Conservation (phyloP, 64 coral and sea anemone species). For the Montipora foliosa region DNA sequence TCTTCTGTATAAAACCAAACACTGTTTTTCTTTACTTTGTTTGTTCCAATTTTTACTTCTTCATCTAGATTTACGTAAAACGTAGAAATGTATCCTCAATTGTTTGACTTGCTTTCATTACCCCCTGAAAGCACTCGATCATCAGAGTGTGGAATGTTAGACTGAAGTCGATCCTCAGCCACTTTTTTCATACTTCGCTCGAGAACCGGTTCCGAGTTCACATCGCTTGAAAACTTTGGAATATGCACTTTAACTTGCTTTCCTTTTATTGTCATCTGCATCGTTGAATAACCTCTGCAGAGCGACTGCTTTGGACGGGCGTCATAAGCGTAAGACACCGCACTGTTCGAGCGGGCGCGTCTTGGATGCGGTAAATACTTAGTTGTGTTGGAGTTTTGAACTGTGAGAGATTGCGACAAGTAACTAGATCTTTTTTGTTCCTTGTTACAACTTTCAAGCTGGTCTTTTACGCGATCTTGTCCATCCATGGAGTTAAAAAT, state of each 20-base stretch:
- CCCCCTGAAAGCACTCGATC: neutral
- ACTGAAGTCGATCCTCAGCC: slow-evolving; percentile 1
- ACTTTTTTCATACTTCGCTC: slow-evolving; percentile 10
- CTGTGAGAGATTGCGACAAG: neutral
- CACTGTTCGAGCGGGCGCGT: neutral
- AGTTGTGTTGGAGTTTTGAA: neutral
- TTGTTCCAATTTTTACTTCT: no score
- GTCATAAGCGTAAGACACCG: slow-evolving; percentile 65
- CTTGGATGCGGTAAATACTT: neutral
- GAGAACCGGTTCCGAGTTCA: neutral
- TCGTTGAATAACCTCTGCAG: slow-evolving; percentile 63
- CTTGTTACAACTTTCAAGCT: neutral
- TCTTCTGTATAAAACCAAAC: no score
- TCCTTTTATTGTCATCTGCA: slow-evolving; percentile 91
- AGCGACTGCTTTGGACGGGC: slow-evolving; percentile 31
- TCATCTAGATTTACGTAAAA: neutral
- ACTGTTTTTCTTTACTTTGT: no score
- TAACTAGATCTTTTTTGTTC: neutral
- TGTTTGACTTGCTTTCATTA: neutral
- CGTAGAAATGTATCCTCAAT: neutral
- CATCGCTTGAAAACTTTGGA: slow-evolving; percentile 63
- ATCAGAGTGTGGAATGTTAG: neutral
- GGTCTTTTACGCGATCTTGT: neutral
- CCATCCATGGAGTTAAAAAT: neutral
- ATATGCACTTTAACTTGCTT: slow-evolving; percentile 81